Conservation (phyloP, 53 echinoderm and acorn worm species). For the Stichopus horrens region DNA sequence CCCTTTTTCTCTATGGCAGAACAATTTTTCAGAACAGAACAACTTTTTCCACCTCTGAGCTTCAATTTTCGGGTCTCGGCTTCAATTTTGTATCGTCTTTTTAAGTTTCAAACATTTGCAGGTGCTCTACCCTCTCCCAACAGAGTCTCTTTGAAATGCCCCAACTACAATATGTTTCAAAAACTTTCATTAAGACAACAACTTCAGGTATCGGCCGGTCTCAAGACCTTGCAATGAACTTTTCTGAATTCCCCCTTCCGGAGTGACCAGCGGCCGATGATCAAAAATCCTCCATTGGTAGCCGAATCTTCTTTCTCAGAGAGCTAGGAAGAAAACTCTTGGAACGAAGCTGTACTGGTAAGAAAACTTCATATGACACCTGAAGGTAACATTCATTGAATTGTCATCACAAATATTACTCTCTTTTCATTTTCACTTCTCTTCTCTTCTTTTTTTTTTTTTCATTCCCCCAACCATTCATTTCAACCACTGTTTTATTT, state of each 20-base stretch:
- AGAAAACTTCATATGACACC: slow-evolving; percentile 43
- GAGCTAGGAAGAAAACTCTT: slow-evolving; percentile 42
- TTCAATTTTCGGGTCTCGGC: too few relatives aligned
- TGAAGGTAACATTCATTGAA: slow-evolving; percentile 13
- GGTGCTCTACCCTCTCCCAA: too few relatives aligned
- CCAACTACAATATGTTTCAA: too few relatives aligned
- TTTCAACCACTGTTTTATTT: too few relatives aligned
- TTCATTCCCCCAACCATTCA: too few relatives aligned
- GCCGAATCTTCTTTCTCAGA: slow-evolving; percentile 42
- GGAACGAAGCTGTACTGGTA: slow-evolving; percentile 38
- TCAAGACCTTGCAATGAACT: not conserved
- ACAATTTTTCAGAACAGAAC: too few relatives aligned
- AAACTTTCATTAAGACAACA: not conserved
- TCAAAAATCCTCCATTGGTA: slow-evolving; percentile 98
- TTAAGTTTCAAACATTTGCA: too few relatives aligned
- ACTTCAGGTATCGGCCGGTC: not conserved
- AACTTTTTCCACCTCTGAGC: too few relatives aligned
- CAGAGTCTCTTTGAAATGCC: too few relatives aligned
- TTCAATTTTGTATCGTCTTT: too few relatives aligned
- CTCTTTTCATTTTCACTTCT: not conserved
- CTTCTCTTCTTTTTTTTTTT: too few relatives aligned
- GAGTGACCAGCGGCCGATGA: slow-evolving; percentile 67
- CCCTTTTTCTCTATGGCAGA: too few relatives aligned
- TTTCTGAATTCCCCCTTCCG: slow-evolving; percentile 25
- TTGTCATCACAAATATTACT: slow-evolving; percentile 14